Percentiles rank a stretch among this genome's conserved stretches.
phyloP scores from a whole-genome alignment of 2,113 vertebrate species.

The Ibidorhyncha struthersii region DNA sequence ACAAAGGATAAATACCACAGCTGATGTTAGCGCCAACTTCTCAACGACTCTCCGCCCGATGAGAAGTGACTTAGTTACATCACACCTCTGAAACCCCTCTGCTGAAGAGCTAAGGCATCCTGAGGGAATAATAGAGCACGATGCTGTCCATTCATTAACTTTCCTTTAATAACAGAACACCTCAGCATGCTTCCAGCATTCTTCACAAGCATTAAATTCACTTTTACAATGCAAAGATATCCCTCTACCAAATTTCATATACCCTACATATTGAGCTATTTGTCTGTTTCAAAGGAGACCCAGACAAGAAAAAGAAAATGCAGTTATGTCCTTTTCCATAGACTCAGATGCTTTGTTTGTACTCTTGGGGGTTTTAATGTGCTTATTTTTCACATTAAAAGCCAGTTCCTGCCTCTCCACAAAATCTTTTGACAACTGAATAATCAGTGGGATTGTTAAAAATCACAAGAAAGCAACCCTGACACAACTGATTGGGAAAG shows the following conservation, averaged over 20 bases:
- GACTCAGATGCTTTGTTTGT: background rate
- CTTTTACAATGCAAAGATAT: background rate
- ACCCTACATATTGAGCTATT: background rate
- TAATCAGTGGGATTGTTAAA: background rate
- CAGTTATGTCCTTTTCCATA: background rate
- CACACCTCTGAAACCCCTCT: background rate
- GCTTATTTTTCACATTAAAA: background rate
- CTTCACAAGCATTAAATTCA: background rate
- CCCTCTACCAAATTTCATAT: background rate
- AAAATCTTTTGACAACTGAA: background rate
- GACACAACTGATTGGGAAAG: background rate
- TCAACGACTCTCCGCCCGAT: background rate
- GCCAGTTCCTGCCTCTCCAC: background rate
- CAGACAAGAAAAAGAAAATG: background rate
- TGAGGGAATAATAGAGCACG: fast-evolving
- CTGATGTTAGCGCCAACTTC: background rate
- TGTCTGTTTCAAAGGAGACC: background rate
- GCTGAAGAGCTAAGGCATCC: background rate
- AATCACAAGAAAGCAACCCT: background rate
- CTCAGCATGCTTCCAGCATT: background rate
- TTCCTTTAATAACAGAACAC: background rate
- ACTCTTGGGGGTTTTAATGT: background rate
- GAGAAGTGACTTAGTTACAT: background rate
- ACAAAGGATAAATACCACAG: background rate
- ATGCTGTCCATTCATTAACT: background rate